Percentiles rank a stretch among this genome's conserved stretches.
phyloP scores from a whole-genome alignment of 1,140 invertebrate species.

The Aphelenchoides avenae region DNA sequence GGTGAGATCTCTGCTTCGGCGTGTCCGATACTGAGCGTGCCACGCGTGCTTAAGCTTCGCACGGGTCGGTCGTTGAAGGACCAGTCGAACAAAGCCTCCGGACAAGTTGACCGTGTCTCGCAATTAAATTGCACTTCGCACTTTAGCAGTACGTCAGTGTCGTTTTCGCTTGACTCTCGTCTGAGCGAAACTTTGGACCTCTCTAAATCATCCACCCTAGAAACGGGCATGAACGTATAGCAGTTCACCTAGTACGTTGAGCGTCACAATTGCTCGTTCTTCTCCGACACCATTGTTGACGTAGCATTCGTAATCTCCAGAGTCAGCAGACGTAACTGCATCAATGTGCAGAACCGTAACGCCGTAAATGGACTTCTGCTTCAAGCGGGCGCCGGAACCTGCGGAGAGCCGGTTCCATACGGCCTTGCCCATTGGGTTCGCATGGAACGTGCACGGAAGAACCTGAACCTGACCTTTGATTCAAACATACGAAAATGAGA shows the following conservation, averaged over 20 bases:
- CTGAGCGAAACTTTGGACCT: slow-evolving; percentile 10
- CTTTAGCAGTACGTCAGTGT: slow-evolving; percentile 10
- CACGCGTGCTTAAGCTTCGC: slow-evolving; percentile 13
- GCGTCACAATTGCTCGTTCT: slow-evolving; percentile 13
- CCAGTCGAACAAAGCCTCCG: slow-evolving; percentile 43
- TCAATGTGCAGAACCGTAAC: slow-evolving; percentile 15
- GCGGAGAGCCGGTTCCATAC: slow-evolving; percentile 12
- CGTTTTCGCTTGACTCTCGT: slow-evolving; percentile 19
- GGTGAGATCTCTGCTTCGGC: too few species aligned
- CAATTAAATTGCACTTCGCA: slow-evolving; percentile 44
- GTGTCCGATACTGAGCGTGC: too few species aligned
- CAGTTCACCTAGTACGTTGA: slow-evolving; percentile 27
- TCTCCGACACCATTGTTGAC: slow-evolving; percentile 31
- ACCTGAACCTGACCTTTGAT: slow-evolving; percentile 3
- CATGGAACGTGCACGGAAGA: slow-evolving; percentile 38
- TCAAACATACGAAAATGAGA: background rate
- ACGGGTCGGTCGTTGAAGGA: slow-evolving; percentile 34
- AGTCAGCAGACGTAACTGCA: slow-evolving; percentile 16
- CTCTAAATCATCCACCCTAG: too few species aligned
- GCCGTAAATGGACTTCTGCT: background rate
- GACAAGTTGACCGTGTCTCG: slow-evolving; percentile 11
- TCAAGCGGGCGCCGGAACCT: slow-evolving; percentile 4
- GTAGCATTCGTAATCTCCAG: slow-evolving; percentile 34
- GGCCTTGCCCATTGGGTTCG: slow-evolving; percentile 25
- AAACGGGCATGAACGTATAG: too few species aligned